Evolutionary conservation across 2,888 invertebrate genomes (phyloP).

Genomic region (Polymixis flavicincta): DNA sequence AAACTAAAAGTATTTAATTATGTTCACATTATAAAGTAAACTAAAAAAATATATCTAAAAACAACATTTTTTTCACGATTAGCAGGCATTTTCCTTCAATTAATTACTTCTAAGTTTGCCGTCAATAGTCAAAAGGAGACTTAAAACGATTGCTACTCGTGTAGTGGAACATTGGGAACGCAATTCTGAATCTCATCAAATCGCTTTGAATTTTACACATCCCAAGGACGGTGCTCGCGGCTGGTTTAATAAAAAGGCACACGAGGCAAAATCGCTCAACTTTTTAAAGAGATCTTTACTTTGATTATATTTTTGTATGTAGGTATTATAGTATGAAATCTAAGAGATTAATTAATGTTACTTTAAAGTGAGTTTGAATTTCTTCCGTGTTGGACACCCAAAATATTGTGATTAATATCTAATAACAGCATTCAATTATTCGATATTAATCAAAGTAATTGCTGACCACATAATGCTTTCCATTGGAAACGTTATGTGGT

Average conservation of each 20-base stretch:
- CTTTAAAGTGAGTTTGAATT: not conserved
- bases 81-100: not conserved
- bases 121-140: no score
- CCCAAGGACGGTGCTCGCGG: not conserved
- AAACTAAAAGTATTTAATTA: no score
- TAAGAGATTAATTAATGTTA: not conserved
- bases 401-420: conserved; percentile 1
- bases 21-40: not conserved
- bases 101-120: not conserved
- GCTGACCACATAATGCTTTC: no score
- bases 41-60: conserved; percentile 8
- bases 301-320: conserved; percentile 2
- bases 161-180: conserved; percentile 5
- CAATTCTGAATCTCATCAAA: conserved; percentile 29
- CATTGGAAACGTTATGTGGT: not conserved
- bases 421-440: not conserved
- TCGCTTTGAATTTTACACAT: conserved; percentile 33
- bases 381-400: not conserved
- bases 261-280: not conserved
- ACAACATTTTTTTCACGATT: not conserved
- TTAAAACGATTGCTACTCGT: conserved; percentile 27
- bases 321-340: no score
- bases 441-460: no score
- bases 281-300: not conserved
- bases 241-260: conserved; percentile 35